Base-by-base conservation (phyloP, 2,888 invertebrate genomes). In the Chydorus sphaericus region DNA sequence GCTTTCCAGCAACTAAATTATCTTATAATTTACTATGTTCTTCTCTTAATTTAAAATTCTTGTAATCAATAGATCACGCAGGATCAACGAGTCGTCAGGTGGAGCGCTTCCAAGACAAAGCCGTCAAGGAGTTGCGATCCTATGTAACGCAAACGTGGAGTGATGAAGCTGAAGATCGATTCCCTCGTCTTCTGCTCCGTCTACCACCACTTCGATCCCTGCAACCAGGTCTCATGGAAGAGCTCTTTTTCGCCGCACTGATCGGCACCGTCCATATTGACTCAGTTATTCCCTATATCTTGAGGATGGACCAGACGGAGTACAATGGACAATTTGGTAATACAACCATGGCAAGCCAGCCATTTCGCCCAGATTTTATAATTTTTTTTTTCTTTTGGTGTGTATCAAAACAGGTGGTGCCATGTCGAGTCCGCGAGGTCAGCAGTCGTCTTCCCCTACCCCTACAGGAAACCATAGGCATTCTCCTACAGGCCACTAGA, bases 231-330 rank as follows among this genome's bases (percentile, higher is more conserved):
- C 78, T 86, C 59, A 75, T 93, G 55, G 93, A 93, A 70, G 92
- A 93, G 66, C 76, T 93, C 55, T 93, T 93, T 75, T 93, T 94
- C 67, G 83, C 89, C 4, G 89, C 87, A 53, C 78, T 93, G 59
- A 82, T 92, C 50, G 93, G 92, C 5, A 87, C 85, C 69, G 87
- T 96, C 63, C 89, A 91, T 72, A 92, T 97, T 59, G 92, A 96
- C 67, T 89, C 86, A 66, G 87, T 96, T 63, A 86, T 97, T 70
- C 77, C 77, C 1, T 76, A 75, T 65, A 84, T 97, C 66, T 77
- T 97, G 62, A 83, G 78, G 60, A 77, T 76, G 75, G 76, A 70
- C 59, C 64, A 68, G 54, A 67, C 65, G 52, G 68, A 69, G 59
- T 69, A 67, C 57, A 59, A 60, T 56, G 58, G 59, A 33, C 62